These are phyloP conservation scores for Pollachius pollachius DNA, from an alignment of 2,113 vertebrate species.

Conservation along the genomic window DNA sequence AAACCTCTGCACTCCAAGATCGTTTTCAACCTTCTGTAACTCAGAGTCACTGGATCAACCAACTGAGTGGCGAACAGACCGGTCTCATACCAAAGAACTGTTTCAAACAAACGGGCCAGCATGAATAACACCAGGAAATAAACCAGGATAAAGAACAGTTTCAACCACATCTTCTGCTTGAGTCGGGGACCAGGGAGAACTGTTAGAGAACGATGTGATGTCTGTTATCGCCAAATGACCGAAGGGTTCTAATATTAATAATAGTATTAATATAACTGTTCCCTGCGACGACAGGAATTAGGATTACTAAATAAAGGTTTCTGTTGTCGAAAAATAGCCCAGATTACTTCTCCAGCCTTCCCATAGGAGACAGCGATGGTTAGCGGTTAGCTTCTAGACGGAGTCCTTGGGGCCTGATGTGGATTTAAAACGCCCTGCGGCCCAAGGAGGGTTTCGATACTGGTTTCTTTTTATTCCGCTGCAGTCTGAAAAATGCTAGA, in stretches of 20 bases:
- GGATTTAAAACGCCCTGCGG: not conserved
- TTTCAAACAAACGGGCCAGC: conserved; percentile 90
- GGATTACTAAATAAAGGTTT: not conserved
- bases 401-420: not conserved
- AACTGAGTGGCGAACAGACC: conserved; percentile 91
- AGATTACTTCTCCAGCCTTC: not conserved
- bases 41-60: conserved; percentile 90
- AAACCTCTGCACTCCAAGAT: conserved; percentile 91
- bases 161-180: conserved; percentile 88
- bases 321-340: not conserved
- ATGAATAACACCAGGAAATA: conserved; percentile 90
- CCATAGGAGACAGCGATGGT: not conserved
- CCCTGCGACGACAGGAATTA: not conserved
- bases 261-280: not conserved
- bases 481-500: not conserved
- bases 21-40: conserved; percentile 89
- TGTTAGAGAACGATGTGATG: not conserved
- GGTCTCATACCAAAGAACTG: conserved; percentile 93
- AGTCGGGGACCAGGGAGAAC: not conserved
- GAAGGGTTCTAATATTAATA: not conserved
- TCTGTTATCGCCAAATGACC: not conserved
- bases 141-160: conserved; percentile 89
- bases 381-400: not conserved
- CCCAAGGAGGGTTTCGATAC: not conserved
- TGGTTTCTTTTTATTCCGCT: not conserved